A percentile compares a stretch with the other conserved stretches of the same genome.
Conservation (phyloP, 2,113 vertebrate genomes). For the Electrona antarctica region DNA sequence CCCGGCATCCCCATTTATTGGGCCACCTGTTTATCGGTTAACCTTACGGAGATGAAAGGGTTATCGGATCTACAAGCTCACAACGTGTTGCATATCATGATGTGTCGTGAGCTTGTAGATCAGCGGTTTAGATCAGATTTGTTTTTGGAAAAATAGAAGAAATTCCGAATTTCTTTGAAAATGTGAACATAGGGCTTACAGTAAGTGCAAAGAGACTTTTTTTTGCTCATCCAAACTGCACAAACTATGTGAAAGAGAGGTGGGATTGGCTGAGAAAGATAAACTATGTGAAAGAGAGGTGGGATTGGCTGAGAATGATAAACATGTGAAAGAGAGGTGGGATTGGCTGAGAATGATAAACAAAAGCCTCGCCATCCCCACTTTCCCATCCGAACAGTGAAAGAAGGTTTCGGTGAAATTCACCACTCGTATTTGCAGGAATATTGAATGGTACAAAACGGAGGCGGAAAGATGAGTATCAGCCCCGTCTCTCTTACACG, state of each 20-base stretch:
- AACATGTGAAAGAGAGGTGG: background rate
- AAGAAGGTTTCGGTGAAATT: conserved; percentile 5
- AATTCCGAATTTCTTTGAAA: no score
- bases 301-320: background rate
- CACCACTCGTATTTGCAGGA: conserved; percentile 44
- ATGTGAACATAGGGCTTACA: no score
- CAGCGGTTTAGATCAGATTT: no score
- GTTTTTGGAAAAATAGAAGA: no score
- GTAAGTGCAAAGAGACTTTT: background rate
- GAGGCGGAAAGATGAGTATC: conserved; percentile 81
- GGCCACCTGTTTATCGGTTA: no score
- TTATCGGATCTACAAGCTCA: no score
- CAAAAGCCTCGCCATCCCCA: conserved; percentile 5
- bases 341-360: background rate
- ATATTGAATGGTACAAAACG: conserved; percentile 70
- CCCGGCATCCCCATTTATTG: no score
- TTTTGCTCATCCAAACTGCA: no score
- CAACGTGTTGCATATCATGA: no score
- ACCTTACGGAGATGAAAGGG: no score
- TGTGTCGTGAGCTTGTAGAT: no score
- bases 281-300: background rate
- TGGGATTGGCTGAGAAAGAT: background rate
- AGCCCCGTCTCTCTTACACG: conserved; percentile 58
- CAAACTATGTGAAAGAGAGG: conserved; percentile 1
- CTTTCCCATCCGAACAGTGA: conserved; percentile 7